These are phyloP conservation scores for Stomatorhinus ivindoensis DNA, from an alignment of 2,113 vertebrate genomes.

Conservation along the genomic window DNA sequence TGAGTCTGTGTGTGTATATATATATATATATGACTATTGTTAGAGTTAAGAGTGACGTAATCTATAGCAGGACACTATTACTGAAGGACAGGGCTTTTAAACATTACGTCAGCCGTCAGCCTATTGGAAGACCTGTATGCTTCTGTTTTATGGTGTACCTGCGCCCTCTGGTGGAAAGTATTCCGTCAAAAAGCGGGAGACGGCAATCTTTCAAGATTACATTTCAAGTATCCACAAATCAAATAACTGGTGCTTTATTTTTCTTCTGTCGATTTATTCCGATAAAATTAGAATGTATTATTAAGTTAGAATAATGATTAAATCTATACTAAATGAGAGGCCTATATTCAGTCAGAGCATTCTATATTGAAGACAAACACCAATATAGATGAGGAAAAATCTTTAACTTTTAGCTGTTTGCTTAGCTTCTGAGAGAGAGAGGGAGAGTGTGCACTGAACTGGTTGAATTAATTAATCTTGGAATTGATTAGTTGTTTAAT, in stretches of 20 bases:
- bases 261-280: not conserved
- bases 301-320: not conserved
- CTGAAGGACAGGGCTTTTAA: slow-evolving; percentile 31
- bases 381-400: not conserved
- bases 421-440: not conserved
- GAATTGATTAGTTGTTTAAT: not conserved
- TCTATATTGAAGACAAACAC: not conserved
- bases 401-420: not conserved
- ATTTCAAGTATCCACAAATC: not conserved
- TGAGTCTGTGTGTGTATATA: not conserved
- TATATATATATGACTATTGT: slow-evolving; percentile 35
- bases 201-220: not conserved
- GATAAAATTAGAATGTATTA: not conserved
- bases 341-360: not conserved
- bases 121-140: slow-evolving; percentile 19
- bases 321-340: not conserved
- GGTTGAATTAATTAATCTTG: not conserved
- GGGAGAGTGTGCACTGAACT: not conserved
- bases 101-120: slow-evolving; percentile 50
- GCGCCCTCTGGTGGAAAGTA: not conserved
- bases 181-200: not conserved
- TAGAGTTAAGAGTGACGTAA: slow-evolving; percentile 56
- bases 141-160: not conserved
- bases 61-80: slow-evolving; percentile 55
- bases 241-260: not conserved